These are phyloP conservation scores for Apis dorsata DNA, from an alignment of 1,140 invertebrate species.

Conservation along the genomic window DNA sequence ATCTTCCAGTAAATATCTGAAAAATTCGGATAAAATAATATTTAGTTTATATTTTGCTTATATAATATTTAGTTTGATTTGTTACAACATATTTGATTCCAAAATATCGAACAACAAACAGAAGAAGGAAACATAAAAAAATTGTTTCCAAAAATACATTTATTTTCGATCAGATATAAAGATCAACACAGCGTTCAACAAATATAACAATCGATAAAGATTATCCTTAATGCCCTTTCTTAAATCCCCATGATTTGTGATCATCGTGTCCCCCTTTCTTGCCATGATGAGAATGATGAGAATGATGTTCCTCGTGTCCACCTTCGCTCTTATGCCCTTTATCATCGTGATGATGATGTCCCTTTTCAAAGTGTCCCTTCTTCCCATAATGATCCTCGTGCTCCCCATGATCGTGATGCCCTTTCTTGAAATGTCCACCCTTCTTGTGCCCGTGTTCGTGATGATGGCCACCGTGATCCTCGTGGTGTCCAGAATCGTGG, in stretches of 20 bases:
- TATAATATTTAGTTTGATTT: no score
- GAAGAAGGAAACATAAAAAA: not conserved
- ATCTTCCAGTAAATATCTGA: not conserved
- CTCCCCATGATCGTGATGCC: constrained; percentile 85
- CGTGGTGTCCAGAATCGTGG: constrained; percentile 89
- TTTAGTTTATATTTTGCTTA: not conserved
- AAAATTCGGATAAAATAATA: not conserved
- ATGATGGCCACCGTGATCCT: constrained; percentile 88
- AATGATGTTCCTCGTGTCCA: constrained; percentile 71
- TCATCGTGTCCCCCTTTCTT: constrained; percentile 69
- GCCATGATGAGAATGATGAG: constrained; percentile 65
- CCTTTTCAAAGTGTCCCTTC: constrained; percentile 82
- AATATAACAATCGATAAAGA: constrained; percentile 22
- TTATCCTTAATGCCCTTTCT: constrained; percentile 54
- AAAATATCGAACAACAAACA: not conserved
- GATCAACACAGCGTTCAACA: constrained; percentile 36
- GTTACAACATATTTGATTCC: not conserved
- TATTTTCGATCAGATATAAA: constrained; percentile 41
- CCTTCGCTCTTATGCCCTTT: constrained; percentile 76
- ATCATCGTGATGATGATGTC: constrained; percentile 76
- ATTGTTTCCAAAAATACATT: constrained; percentile 7
- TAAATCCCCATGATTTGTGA: constrained; percentile 58
- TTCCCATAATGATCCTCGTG: constrained; percentile 84
- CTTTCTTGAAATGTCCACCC: constrained; percentile 88
- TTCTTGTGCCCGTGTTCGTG: constrained; percentile 86